Evolutionary conservation across 2,888 invertebrate genomes (phyloP).

Genomic region (Eledone cirrhosa): DNA sequence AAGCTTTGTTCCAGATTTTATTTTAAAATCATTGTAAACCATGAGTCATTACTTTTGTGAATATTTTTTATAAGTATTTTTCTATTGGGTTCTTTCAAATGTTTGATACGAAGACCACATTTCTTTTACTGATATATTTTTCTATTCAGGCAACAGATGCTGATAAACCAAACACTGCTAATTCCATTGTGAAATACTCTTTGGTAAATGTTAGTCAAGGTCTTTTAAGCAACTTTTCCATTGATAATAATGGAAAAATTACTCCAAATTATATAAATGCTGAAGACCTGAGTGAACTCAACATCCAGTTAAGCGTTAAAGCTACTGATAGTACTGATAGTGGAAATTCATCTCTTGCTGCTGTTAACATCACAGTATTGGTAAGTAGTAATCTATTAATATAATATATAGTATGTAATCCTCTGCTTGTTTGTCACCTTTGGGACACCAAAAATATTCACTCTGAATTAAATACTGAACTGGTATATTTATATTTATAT

Average conservation of each 20-base stretch:
- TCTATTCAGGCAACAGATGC: not conserved
- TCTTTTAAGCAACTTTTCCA: not conserved
- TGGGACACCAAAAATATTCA: too few relatives aligned
- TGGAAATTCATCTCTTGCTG: not conserved
- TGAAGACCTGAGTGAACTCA: not conserved
- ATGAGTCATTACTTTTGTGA: too few relatives aligned
- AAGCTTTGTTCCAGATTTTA: too few relatives aligned
- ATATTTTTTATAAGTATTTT: too few relatives aligned
- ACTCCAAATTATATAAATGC: not conserved
- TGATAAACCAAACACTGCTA: not conserved
- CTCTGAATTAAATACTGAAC: too few relatives aligned
- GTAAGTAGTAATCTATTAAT: not conserved
- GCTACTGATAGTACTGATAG: not conserved
- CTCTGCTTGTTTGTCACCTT: too few relatives aligned
- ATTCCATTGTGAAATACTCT: not conserved
- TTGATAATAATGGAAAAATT: not conserved
- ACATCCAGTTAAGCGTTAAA: not conserved
- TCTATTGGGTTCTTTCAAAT: too few relatives aligned
- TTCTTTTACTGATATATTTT: too few relatives aligned
- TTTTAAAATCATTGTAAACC: too few relatives aligned
- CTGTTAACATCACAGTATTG: not conserved
- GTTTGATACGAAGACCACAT: too few relatives aligned
- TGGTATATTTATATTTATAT: too few relatives aligned
- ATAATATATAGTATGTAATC: too few relatives aligned
- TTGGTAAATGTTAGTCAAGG: not conserved